Conservation (phyloP, 2,888 invertebrate genomes). For the Epiblema foenella region DNA sequence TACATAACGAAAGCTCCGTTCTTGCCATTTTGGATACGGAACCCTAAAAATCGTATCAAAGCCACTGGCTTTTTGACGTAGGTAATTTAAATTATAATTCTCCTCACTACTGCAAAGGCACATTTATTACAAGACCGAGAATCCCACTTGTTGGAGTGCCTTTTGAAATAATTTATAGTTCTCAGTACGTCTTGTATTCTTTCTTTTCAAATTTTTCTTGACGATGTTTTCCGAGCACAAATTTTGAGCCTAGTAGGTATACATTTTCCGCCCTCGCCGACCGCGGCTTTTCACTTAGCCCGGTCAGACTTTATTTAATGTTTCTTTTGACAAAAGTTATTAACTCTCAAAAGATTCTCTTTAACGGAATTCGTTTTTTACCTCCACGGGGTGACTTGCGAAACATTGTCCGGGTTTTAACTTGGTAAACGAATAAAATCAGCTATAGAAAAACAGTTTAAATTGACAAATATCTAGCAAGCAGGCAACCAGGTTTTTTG, state of each 20-base stretch:
- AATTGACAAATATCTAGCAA: too few relatives aligned
- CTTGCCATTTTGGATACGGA: too few relatives aligned
- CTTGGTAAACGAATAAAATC: conserved; percentile 14
- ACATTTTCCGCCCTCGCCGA: conserved; percentile 21
- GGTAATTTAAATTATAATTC: conserved; percentile 13
- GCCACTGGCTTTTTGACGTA: too few relatives aligned
- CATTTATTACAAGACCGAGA: conserved; percentile 15
- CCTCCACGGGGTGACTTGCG: conserved; percentile 3
- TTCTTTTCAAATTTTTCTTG: conserved; percentile 18
- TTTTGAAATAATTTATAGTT: conserved; percentile 32
- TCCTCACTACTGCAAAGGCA: not conserved
- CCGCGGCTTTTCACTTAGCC: conserved; percentile 26
- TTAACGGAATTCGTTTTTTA: conserved; percentile 27
- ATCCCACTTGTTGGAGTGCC: conserved; percentile 13
- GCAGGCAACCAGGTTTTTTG: too few relatives aligned
- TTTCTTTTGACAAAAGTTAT: conserved; percentile 35
- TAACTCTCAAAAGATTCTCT: conserved; percentile 28
- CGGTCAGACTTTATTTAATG: conserved; percentile 23
- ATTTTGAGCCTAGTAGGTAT: conserved; percentile 30
- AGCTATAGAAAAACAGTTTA: not conserved
- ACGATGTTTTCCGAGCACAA: conserved; percentile 21
- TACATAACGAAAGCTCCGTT: too few relatives aligned
- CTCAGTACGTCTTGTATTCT: conserved; percentile 16
- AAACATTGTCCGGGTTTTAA: conserved; percentile 14
- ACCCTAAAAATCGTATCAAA: too few relatives aligned